Conservation (phyloP, 1,140 invertebrate genomes). For the Drosophila lacteicornis region DNA sequence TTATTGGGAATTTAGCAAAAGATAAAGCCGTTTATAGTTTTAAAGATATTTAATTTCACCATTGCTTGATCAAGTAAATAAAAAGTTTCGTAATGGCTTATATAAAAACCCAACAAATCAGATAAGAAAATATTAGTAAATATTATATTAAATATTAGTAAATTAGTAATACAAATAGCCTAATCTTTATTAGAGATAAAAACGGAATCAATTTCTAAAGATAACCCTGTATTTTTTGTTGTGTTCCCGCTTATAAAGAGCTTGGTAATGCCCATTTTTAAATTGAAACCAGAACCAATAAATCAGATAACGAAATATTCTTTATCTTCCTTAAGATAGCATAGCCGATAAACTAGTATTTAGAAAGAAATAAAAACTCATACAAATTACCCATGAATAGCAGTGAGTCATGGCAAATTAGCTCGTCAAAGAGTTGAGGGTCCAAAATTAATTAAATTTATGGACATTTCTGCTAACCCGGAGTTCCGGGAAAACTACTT, state of each 20-base stretch:
- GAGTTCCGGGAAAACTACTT: slow-evolving; percentile 18
- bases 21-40: slow-evolving; percentile 1
- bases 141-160: no score
- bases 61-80: background rate
- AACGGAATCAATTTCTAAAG: slow-evolving; percentile 12
- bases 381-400: slow-evolving; percentile 17
- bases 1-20: slow-evolving; percentile 1
- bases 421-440: slow-evolving; percentile 8
- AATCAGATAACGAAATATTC: slow-evolving; percentile 35
- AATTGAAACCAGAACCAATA: slow-evolving; percentile 19
- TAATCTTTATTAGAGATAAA: slow-evolving; percentile 25
- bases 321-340: slow-evolving; percentile 30
- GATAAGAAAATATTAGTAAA: slow-evolving; percentile 26
- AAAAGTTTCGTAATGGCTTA: slow-evolving; percentile 5
- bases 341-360: slow-evolving; percentile 23
- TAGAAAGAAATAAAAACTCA: slow-evolving; percentile 30
- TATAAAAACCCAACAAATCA: slow-evolving; percentile 28
- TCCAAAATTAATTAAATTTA: slow-evolving; percentile 6
- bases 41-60: slow-evolving; percentile 24
- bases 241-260: slow-evolving; percentile 3
- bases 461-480: slow-evolving; percentile 10
- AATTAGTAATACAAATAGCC: slow-evolving; percentile 13
- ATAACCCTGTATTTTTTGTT: slow-evolving; percentile 1
- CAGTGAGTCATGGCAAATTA: slow-evolving; percentile 27
- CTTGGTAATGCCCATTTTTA: slow-evolving; percentile 15